Evolutionary conservation across 2,797 vertebrate genomes (phyloP).

Genomic region (Sandelia bainsii): DNA sequence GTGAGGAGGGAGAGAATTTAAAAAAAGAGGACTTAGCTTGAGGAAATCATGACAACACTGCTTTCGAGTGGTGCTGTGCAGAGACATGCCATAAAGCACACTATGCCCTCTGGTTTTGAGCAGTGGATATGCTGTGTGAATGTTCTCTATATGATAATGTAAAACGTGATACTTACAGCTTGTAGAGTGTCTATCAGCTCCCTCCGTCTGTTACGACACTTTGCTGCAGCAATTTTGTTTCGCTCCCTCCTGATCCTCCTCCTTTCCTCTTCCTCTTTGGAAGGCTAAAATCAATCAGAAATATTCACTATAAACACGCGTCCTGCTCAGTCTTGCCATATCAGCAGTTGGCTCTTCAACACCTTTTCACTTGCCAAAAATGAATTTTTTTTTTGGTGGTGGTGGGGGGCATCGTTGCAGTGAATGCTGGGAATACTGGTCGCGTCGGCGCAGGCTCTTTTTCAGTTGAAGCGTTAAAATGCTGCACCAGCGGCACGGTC

Average conservation of each 20-base stretch:
- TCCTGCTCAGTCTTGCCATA: conserved; percentile 44
- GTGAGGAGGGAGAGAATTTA: conserved; percentile 6
- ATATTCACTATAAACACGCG: conserved; percentile 23
- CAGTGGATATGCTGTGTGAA: not conserved
- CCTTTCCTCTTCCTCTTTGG: conserved; percentile 94
- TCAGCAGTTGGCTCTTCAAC: conserved; percentile 49
- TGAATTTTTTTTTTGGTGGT: too few species aligned
- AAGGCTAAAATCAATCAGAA: conserved; percentile 83
- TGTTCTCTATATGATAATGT: conserved; percentile 3
- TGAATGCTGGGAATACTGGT: conserved; percentile 58
- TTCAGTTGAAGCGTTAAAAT: conserved; percentile 59
- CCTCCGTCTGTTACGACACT: conserved; percentile 93
- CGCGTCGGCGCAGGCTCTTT: conserved; percentile 55
- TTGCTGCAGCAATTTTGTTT: conserved; percentile 97
- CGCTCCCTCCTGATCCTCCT: conserved; percentile 92
- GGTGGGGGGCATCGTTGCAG: conserved; percentile 14
- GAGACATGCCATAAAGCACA: conserved; percentile 23
- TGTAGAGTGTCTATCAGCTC: conserved; percentile 94
- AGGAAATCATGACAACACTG: conserved; percentile 8
- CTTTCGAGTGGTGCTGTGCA: conserved; percentile 7
- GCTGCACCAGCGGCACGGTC: conserved; percentile 72
- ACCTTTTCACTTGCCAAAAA: conserved; percentile 45
- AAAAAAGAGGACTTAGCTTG: not conserved
- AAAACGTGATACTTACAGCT: conserved; percentile 84
- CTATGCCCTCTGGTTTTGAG: conserved; percentile 3